Percentiles rank a stretch among this genome's conserved stretches.
These are phyloP conservation scores for Lacerta bilineata DNA, from an alignment of 2,797 vertebrate species.

Conservation along the genomic window DNA sequence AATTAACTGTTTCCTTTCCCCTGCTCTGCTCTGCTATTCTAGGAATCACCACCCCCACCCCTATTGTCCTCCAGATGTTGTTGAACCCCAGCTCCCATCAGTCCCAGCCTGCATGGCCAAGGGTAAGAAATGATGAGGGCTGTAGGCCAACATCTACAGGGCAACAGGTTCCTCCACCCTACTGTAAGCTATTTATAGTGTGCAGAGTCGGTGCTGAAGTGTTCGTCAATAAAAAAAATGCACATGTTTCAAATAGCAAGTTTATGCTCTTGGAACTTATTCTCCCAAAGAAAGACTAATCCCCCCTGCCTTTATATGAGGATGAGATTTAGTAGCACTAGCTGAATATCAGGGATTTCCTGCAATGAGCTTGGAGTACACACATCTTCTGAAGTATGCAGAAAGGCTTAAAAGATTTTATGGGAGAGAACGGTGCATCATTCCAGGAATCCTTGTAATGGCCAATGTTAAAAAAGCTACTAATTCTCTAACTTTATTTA, in stretches of 20 bases:
- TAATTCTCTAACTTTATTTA: slow-evolving; percentile 25
- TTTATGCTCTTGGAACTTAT: neutral
- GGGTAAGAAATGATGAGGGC: too few relatives aligned
- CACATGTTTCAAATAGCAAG: neutral
- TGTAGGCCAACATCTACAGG: too few relatives aligned
- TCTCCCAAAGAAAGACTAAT: neutral
- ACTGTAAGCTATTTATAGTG: neutral
- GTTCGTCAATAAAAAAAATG: neutral
- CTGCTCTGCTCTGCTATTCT: neutral
- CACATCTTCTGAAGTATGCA: neutral
- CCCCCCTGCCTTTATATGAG: neutral
- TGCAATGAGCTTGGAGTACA: neutral
- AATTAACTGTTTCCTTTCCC: neutral
- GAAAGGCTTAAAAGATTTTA: neutral
- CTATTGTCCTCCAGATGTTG: too few relatives aligned
- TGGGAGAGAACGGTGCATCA: neutral
- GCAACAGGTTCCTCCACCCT: too few relatives aligned
- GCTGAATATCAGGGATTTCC: neutral
- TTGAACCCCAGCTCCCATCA: too few relatives aligned
- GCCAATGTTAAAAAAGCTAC: neutral
- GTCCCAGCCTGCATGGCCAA: too few relatives aligned
- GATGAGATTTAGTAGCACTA: neutral
- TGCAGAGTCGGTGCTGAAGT: neutral
- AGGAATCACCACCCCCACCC: neutral
- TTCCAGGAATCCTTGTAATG: neutral